Evolutionary conservation across 1,140 invertebrate species (phyloP).

Genomic region (Brachionus paranguensis): DNA sequence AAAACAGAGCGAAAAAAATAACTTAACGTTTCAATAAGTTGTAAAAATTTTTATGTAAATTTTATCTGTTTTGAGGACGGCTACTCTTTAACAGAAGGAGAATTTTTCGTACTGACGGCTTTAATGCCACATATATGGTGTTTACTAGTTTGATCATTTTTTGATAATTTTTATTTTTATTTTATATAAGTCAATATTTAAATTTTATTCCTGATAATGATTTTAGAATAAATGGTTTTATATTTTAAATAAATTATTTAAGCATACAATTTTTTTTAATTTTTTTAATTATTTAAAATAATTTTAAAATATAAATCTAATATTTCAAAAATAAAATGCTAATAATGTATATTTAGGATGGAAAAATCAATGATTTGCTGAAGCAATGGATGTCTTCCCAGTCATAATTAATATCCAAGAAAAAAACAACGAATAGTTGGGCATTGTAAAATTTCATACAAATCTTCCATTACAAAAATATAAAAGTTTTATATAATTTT

Average conservation of each 20-base stretch:
- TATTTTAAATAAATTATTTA: not conserved
- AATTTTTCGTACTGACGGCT: not conserved
- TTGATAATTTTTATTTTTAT: not conserved
- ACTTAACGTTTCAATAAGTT: not conserved
- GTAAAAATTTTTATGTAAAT: not conserved
- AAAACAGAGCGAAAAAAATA: not conserved
- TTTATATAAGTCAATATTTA: not conserved
- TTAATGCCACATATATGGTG: not conserved
- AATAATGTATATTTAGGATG: too few species aligned
- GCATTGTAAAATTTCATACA: too few species aligned
- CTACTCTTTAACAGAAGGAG: not conserved
- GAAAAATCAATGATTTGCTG: too few species aligned
- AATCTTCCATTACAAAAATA: too few species aligned
- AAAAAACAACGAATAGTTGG: too few species aligned
- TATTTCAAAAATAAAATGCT: too few species aligned
- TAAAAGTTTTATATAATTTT: too few species aligned
- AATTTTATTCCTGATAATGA: not conserved
- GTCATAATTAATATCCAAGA: too few species aligned
- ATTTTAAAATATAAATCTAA: too few species aligned
- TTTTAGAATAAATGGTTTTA: not conserved
- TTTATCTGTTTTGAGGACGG: not conserved
- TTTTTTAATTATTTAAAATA: too few species aligned
- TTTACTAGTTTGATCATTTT: not conserved
- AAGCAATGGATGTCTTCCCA: too few species aligned
- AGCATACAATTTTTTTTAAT: too few species aligned